Conservation (phyloP, 2,113 vertebrate genomes). For the Nothobranchius kuhntae region DNA sequence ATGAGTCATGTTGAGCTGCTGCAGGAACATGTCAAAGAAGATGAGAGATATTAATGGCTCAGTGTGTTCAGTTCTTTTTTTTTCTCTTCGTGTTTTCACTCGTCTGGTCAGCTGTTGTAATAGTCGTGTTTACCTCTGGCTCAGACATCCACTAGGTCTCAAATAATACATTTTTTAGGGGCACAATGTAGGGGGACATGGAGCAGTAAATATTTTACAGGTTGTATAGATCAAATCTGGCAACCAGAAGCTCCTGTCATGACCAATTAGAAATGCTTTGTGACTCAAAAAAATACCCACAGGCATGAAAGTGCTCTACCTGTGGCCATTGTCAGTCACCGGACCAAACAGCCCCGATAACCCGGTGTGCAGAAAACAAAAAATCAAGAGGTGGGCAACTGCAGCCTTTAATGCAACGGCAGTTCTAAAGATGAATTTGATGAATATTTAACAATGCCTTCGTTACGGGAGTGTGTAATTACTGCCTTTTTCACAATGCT, state of each 20-base stretch:
- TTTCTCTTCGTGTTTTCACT: constrained; percentile 3
- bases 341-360: constrained; percentile 34
- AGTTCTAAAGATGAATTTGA: constrained; percentile 41
- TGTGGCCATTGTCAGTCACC: constrained; percentile 60
- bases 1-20: not conserved
- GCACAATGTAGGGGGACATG: constrained; percentile 24
- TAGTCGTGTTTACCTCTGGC: constrained; percentile 10
- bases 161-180: constrained; percentile 48
- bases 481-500: constrained; percentile 57
- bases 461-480: constrained; percentile 66
- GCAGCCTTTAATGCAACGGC: constrained; percentile 24
- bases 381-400: not conserved
- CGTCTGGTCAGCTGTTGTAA: constrained; percentile 13
- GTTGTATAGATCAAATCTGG: constrained; percentile 62
- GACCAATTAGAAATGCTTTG: constrained; percentile 69
- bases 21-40: not conserved
- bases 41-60: constrained; percentile 12
- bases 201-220: constrained; percentile 53
- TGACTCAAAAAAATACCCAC: constrained; percentile 52
- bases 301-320: constrained; percentile 55
- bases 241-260: constrained; percentile 71
- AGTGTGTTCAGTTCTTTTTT: not conserved
- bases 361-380: constrained; percentile 8
- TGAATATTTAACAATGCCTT: constrained; percentile 68
- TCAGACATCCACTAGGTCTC: constrained; percentile 22